Conservation (phyloP, 2,888 invertebrate genomes). For the Abscondita cerata region DNA sequence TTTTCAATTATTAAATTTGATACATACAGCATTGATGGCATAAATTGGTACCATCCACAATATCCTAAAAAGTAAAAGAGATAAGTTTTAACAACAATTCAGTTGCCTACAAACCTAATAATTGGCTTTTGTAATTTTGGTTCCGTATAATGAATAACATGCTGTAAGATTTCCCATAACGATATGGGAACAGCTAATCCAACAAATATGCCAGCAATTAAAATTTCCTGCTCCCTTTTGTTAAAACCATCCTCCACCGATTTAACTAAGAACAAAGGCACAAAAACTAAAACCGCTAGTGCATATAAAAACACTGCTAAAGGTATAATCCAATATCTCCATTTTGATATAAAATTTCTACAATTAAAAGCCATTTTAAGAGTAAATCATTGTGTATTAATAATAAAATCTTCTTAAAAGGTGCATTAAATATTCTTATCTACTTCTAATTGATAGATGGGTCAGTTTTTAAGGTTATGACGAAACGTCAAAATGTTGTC, state of each 20-base stretch:
- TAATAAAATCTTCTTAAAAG: too few species aligned
- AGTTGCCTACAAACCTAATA: constrained; percentile 78
- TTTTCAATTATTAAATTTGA: too few species aligned
- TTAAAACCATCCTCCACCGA: constrained; percentile 81
- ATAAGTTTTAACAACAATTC: too few species aligned
- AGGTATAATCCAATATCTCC: constrained; percentile 92
- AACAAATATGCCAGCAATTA: constrained; percentile 92
- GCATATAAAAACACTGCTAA: constrained; percentile 81
- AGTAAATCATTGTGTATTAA: too few species aligned
- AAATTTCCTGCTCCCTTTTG: constrained; percentile 78
- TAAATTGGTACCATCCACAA: constrained; percentile 99
- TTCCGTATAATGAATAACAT: constrained; percentile 91
- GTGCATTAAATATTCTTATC: too few species aligned
- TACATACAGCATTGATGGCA: constrained; percentile 88
- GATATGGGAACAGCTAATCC: constrained; percentile 90
- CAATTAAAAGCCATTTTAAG: constrained; percentile 36
- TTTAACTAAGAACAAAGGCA: constrained; percentile 83
- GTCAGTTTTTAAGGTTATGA: too few species aligned
- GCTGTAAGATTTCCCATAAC: constrained; percentile 94
- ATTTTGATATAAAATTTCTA: constrained; percentile 59
- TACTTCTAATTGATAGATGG: too few species aligned
- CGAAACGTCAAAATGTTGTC: too few species aligned
- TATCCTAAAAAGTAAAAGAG: constrained; percentile 68
- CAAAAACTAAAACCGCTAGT: constrained; percentile 80
- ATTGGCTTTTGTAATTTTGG: constrained; percentile 93